Conservation (phyloP, 2,888 invertebrate species). For the Pterostichus madidus region DNA sequence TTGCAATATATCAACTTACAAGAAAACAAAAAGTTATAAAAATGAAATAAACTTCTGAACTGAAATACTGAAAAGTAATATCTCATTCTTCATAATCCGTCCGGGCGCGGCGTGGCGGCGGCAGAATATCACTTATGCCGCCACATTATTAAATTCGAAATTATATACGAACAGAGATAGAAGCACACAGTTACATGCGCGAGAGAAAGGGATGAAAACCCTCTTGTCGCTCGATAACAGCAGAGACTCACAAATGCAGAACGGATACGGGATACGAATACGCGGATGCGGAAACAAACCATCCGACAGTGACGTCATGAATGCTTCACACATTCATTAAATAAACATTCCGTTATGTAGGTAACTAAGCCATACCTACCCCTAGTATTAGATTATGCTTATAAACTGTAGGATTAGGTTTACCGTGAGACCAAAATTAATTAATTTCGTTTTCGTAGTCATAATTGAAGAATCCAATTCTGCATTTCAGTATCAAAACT, state of each 20-base stretch:
- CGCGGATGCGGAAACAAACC: constrained; percentile 27
- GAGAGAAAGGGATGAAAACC: background rate
- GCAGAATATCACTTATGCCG: constrained; percentile 46
- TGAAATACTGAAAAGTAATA: constrained; percentile 14
- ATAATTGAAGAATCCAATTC: too few relatives aligned
- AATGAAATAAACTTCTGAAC: constrained; percentile 1
- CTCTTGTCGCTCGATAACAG: constrained; percentile 34
- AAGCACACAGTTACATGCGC: background rate
- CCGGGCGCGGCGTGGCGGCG: background rate
- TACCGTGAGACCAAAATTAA: too few relatives aligned
- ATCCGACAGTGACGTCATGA: constrained; percentile 32
- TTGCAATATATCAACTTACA: too few relatives aligned
- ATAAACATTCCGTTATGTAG: constrained; percentile 28
- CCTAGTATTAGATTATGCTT: constrained; percentile 15
- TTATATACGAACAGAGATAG: constrained; percentile 24
- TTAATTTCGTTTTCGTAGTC: too few relatives aligned
- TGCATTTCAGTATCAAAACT: too few relatives aligned
- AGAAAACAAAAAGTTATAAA: background rate
- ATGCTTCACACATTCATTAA: constrained; percentile 5
- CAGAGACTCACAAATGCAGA: constrained; percentile 24
- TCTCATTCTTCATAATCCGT: constrained; percentile 36
- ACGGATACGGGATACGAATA: constrained; percentile 38
- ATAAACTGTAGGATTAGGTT: background rate
- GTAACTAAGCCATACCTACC: constrained; percentile 4
- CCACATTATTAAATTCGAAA: constrained; percentile 49